Conservation (phyloP, 1,140 invertebrate species). For the Scaptomyza pallida region DNA sequence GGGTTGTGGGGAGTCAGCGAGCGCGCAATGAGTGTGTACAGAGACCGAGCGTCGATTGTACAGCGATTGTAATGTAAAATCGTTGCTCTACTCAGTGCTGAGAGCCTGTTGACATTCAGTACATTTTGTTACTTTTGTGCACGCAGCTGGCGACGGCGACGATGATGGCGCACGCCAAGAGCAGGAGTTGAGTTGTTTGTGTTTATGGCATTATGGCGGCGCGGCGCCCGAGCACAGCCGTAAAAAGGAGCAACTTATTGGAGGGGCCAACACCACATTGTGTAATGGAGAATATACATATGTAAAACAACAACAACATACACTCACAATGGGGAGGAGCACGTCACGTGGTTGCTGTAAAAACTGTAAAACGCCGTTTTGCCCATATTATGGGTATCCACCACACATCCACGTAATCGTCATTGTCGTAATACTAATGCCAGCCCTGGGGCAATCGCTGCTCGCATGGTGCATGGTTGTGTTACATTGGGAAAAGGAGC, state of each 20-base stretch:
- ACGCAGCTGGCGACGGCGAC: constrained; percentile 61
- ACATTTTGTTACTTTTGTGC: constrained; percentile 84
- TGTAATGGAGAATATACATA: constrained; percentile 17
- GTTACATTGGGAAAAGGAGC: constrained; percentile 84
- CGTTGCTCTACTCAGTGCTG: constrained; percentile 61
- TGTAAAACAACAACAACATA: not conserved
- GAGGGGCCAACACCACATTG: not conserved
- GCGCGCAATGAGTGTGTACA: constrained; percentile 77
- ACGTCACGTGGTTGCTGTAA: constrained; percentile 16
- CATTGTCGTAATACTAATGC: constrained; percentile 64
- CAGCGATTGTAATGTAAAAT: constrained; percentile 80
- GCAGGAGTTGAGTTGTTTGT: constrained; percentile 19
- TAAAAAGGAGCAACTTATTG: constrained; percentile 23
- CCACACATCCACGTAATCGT: constrained; percentile 50
- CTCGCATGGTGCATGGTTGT: constrained; percentile 83
- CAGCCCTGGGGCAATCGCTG: constrained; percentile 69
- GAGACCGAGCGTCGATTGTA: constrained; percentile 56
- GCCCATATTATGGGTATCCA: constrained; percentile 16
- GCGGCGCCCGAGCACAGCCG: constrained; percentile 8
- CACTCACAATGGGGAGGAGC: not conserved
- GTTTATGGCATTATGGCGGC: too few relatives aligned
- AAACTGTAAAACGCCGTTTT: constrained; percentile 29
- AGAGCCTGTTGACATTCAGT: constrained; percentile 82
- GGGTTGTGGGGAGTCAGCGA: constrained; percentile 29
- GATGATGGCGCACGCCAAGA: constrained; percentile 29